These are phyloP conservation scores for Yasuhikotakia modesta DNA, from an alignment of 2,797 vertebrate species.

Conservation along the genomic window DNA sequence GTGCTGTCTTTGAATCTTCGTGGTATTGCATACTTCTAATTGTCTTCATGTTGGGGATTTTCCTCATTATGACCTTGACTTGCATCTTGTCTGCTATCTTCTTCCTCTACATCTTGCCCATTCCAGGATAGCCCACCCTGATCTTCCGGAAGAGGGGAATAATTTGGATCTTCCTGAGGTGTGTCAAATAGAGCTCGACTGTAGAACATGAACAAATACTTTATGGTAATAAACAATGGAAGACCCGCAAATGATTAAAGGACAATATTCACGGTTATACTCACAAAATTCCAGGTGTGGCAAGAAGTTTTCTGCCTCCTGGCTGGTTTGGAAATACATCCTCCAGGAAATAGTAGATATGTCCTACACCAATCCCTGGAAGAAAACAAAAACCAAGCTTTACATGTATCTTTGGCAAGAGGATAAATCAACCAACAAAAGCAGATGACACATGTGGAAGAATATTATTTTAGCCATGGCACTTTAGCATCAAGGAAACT, in stretches of 20 bases:
- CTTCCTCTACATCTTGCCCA: slow-evolving; percentile 6
- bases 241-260: neutral
- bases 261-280: slow-evolving; percentile 52
- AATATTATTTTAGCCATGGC: neutral
- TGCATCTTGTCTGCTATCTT: neutral
- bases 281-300: slow-evolving; percentile 92
- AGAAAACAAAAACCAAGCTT: neutral
- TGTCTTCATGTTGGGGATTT: slow-evolving; percentile 18
- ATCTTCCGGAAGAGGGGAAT: slow-evolving; percentile 94
- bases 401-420: too few species aligned
- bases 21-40: slow-evolving; percentile 5
- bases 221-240: neutral
- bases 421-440: too few species aligned
- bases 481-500: neutral
- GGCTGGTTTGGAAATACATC: slow-evolving; percentile 97
- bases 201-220: slow-evolving; percentile 31
- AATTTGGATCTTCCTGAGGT: slow-evolving; percentile 91
- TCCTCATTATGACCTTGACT: slow-evolving; percentile 23
- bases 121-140: slow-evolving; percentile 14
- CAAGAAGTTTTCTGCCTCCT: slow-evolving; percentile 91
- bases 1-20: neutral
- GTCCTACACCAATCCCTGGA: slow-evolving; percentile 94
- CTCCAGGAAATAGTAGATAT: slow-evolving; percentile 97
- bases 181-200: slow-evolving; percentile 96
- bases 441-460: neutral